A percentile compares a stretch with the other conserved stretches of the same genome.
Conservation (phyloP, 2,113 vertebrate species). For the Asarcornis scutulata region DNA sequence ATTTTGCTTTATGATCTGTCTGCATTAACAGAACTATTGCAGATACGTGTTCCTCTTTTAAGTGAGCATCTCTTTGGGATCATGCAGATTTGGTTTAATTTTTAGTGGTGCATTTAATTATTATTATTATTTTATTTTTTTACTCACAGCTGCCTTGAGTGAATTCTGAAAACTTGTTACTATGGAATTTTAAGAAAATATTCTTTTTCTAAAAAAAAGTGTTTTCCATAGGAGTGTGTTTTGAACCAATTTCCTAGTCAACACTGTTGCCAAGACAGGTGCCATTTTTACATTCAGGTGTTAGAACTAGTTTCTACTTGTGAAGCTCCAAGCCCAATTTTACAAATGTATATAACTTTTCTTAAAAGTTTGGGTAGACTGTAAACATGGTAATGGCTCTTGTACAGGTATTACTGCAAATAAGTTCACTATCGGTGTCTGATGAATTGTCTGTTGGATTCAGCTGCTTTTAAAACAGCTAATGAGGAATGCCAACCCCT, state of each 20-base stretch:
- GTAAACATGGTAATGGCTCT: neutral
- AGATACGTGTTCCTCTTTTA: constrained; percentile 11
- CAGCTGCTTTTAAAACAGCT: neutral
- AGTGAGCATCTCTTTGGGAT: constrained; percentile 53
- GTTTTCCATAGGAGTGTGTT: constrained; percentile 9
- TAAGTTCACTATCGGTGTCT: neutral
- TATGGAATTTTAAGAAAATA: constrained; percentile 22
- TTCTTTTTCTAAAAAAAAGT: constrained; percentile 22
- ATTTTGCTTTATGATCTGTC: constrained; percentile 3
- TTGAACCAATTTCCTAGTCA: constrained; percentile 44
- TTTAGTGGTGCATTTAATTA: constrained; percentile 25
- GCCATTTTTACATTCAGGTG: constrained; percentile 44
- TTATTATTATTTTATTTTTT: neutral
- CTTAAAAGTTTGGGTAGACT: neutral
- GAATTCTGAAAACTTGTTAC: constrained; percentile 53
- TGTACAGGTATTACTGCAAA: neutral
- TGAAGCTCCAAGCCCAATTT: neutral
- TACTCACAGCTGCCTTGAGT: constrained; percentile 52
- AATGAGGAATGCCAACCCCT: neutral
- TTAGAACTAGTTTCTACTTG: constrained; percentile 43
- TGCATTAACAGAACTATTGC: neutral
- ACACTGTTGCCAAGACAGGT: neutral
- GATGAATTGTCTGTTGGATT: neutral
- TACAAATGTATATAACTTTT: constrained; percentile 30
- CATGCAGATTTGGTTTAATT: constrained; percentile 16